Evolutionary conservation across 2,888 invertebrate species (phyloP).

Genomic region (Hirtodrosophila cameraria): DNA sequence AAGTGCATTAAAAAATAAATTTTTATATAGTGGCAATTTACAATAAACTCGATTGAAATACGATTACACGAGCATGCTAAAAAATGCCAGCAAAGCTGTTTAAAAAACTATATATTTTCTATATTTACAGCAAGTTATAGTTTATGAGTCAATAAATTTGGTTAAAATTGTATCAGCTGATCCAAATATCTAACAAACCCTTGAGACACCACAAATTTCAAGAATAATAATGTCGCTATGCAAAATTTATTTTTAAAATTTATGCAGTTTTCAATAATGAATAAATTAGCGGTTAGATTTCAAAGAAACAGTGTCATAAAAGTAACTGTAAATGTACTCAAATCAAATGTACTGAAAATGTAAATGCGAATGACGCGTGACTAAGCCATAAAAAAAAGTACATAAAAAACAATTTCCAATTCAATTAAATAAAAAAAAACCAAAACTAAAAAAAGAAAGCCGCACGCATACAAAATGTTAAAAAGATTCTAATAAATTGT

Average conservation of each 20-base stretch:
- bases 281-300: slow-evolving; percentile 44
- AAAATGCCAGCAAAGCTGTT: not conserved
- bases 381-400: slow-evolving; percentile 64
- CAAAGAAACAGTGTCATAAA: slow-evolving; percentile 41
- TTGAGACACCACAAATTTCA: no score
- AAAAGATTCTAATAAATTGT: slow-evolving; percentile 69
- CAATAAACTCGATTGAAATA: slow-evolving; percentile 33
- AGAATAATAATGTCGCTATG: no score
- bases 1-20: slow-evolving; percentile 58
- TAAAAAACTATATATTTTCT: not conserved
- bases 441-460: slow-evolving; percentile 17
- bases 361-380: slow-evolving; percentile 63
- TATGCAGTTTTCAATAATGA: slow-evolving; percentile 34
- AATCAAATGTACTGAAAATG: slow-evolving; percentile 14
- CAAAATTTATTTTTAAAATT: slow-evolving; percentile 40
- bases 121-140: slow-evolving; percentile 6
- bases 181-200: no score
- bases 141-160: slow-evolving; percentile 27
- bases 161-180: slow-evolving; percentile 7
- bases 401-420: slow-evolving; percentile 53
- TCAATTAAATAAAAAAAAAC: slow-evolving; percentile 50
- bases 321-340: slow-evolving; percentile 30
- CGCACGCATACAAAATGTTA: slow-evolving; percentile 55
- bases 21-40: slow-evolving; percentile 56
- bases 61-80: not conserved